Base-by-base conservation (phyloP, 2,113 vertebrate species). In the Propithecus coquereli region DNA sequence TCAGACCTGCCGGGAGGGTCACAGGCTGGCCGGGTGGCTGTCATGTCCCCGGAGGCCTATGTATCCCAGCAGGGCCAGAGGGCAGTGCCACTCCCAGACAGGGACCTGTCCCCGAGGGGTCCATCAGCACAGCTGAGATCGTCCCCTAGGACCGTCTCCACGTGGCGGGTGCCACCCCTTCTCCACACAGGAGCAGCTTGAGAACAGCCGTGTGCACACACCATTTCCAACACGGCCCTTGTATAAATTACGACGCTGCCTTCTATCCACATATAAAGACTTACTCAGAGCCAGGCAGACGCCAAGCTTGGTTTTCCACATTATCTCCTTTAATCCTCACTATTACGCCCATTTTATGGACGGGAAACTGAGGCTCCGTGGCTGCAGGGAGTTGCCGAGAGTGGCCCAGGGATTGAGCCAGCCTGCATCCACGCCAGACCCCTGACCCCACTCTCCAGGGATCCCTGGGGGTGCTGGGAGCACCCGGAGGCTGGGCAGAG, bases 21-120 rank as follows among this genome's bases (percentile, higher is more conserved):
- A 25, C 4, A 2, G 8, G n/a, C 5, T 7, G 22, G 50, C 59
- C 10, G 2, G 17, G 25, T 20, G 71, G 10, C 34, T 1, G n/a
- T 27, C 27, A 6, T 20, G 7, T 80, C 52, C 22, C 77, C 12
- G 5, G 52, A 37, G 22, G 34, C 20, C 77, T 25, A 34, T 10
- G 22, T 4, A 6, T 13, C 34, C 52, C n/a, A n/a, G 34, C 52
- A 57, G 12, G 20, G 34, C 34, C 14, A 23, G 76, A n/a, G 50
- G 18, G 34, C 17, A 76, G 71, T 71, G 13, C 32, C 32, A 59
- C 8, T 23, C 47, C 50, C 32, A 79, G 47, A 9, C 17, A 2
- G 10, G 47, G 47, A 23, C 47, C 14, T 13, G 20, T n/a, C 50
- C 50, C 20, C 1, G 4, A 76, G 73, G 73, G 43, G 30, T 32